Evolutionary conservation across 1,140 invertebrate genomes (phyloP), one percentile per base, ranked within the genome.

Genomic region (Brachionus paranguensis): DNA sequence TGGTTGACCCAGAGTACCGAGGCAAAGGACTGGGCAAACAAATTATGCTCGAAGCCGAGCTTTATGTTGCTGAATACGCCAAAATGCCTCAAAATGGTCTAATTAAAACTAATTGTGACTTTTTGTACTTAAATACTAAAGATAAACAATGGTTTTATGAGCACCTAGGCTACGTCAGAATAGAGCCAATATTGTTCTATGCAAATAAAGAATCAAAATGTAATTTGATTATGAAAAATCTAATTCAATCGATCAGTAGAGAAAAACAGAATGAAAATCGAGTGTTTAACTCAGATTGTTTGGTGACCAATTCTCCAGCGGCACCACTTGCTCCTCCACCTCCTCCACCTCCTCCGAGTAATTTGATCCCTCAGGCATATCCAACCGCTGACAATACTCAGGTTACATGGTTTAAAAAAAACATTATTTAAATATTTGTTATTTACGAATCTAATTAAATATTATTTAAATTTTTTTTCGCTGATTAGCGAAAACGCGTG

Each of bases 41-140:
- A 29, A 20, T 81, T 37, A 81, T 81, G 78, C 24, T 64, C 29
- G 33, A 45, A 20, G 41, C 53, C 37, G 78, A 81, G 43, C n/a
- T 27, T 37, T 81, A 81, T 45, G 29, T 81, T 29, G 11, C 17
- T 1, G 78, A 81, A n/a, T 81, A 41, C 41, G n/a, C 37, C 29
- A 81, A 47, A 37, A 20, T 12, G 37, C 53, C 33, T 27, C 43
- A 81, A 64, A 12, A 8, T 29, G 43, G 20, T 27, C 27, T 50
- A 50, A 50, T 29, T 12, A 76, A 76, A 29, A 76, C 72, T 14
- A 43, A 81, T 43, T 68, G 10, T 43, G 78, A 81, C 11, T 68
- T 12, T 81, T 53, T 81, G n/a, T 81, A 65, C 20, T 17, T 81
- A 47, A 81, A 81, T 81, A 81, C 78, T 8, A 81, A 81, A 68